Evolutionary conservation across 2,888 invertebrate species (phyloP).

Genomic region (Rhamnusium bicolor): DNA sequence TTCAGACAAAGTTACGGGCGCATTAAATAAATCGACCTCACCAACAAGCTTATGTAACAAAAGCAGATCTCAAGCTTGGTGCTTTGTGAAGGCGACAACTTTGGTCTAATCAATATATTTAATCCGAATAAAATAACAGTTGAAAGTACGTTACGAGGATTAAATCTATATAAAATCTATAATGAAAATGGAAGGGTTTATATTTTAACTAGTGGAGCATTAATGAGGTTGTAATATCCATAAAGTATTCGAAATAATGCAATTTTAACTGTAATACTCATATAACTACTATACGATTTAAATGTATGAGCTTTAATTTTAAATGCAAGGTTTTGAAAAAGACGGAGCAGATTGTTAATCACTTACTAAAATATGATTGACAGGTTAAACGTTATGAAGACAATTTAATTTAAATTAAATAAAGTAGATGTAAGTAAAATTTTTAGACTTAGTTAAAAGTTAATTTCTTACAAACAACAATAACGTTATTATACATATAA

Average conservation of each 20-base stretch:
- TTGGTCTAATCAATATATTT: slow-evolving; percentile 18
- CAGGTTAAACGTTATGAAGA: too few relatives aligned
- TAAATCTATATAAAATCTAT: slow-evolving; percentile 12
- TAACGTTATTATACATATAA: too few relatives aligned
- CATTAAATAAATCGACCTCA: slow-evolving; percentile 24
- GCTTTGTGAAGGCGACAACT: slow-evolving; percentile 21
- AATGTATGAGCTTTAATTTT: too few relatives aligned
- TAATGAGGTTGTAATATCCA: background rate
- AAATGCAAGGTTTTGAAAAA: too few relatives aligned
- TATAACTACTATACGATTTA: too few relatives aligned
- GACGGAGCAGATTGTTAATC: too few relatives aligned
- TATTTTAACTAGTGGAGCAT: background rate
- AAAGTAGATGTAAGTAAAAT: too few relatives aligned
- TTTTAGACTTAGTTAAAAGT: too few relatives aligned
- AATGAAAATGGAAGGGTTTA: background rate
- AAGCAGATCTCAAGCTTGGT: slow-evolving; percentile 21
- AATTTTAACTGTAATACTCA: too few relatives aligned
- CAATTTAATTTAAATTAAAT: too few relatives aligned
- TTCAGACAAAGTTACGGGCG: slow-evolving; percentile 12
- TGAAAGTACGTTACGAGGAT: slow-evolving; percentile 7
- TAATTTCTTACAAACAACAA: too few relatives aligned
- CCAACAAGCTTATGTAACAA: slow-evolving; percentile 19
- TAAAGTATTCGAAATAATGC: background rate
- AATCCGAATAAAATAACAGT: slow-evolving; percentile 26
- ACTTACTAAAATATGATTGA: too few relatives aligned